These are phyloP conservation scores for Caenorhabditis wallacei DNA, from an alignment of 2,888 invertebrate species.

Conservation along the genomic window DNA sequence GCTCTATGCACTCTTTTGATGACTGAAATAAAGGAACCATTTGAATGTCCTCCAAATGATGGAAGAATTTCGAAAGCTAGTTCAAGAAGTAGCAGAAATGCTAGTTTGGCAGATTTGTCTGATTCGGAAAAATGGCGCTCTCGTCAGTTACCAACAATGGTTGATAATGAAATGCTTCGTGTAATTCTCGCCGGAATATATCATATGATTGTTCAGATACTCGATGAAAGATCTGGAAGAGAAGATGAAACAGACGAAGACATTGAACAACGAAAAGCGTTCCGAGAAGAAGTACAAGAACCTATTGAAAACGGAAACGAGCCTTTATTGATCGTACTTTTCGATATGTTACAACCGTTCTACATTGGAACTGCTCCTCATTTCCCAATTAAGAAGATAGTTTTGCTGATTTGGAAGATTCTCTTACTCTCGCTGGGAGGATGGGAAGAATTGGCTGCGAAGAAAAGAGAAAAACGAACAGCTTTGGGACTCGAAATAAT, in stretches of 20 bases:
- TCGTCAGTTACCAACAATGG: conserved; percentile 87
- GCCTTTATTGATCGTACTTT: conserved; percentile 87
- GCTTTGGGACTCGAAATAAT: conserved; percentile 87
- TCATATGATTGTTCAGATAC: conserved; percentile 89
- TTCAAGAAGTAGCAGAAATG: conserved; percentile 72
- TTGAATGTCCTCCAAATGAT: conserved; percentile 65
- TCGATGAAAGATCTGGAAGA: conserved; percentile 56
- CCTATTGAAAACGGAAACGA: conserved; percentile 76
- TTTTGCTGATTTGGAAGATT: conserved; percentile 96
- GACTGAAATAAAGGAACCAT: conserved; percentile 92
- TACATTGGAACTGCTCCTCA: conserved; percentile 96
- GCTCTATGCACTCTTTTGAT: conserved; percentile 94
- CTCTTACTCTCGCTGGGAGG: conserved; percentile 93
- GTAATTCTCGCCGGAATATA: conserved; percentile 95
- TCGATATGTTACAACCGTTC: conserved; percentile 96
- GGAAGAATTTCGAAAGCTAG: conserved; percentile 76
- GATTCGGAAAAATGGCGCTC: conserved; percentile 67
- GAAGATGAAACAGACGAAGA: conserved; percentile 53
- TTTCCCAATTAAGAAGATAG: conserved; percentile 98
- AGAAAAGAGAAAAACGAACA: conserved; percentile 83
- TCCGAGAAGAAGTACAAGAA: conserved; percentile 68
- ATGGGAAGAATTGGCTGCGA: conserved; percentile 89
- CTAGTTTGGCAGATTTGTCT: conserved; percentile 77
- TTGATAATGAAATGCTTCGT: conserved; percentile 93
- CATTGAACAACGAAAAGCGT: conserved; percentile 38